Conservation (phyloP, 2,113 vertebrate genomes). For the Centropus bengalensis region DNA sequence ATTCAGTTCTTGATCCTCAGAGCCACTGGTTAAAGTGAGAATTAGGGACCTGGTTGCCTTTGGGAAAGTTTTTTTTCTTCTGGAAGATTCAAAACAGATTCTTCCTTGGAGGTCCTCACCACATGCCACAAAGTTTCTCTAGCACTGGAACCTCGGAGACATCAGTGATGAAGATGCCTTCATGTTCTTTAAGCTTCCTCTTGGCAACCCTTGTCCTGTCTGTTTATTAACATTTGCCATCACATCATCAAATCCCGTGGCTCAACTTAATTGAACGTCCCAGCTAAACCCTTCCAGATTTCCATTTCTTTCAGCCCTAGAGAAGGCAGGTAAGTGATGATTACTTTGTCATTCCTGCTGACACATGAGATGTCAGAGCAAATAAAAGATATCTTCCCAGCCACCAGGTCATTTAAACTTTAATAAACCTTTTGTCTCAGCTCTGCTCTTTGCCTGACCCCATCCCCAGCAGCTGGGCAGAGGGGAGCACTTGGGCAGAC, state of each 20-base stretch:
- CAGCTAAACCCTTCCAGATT: neutral
- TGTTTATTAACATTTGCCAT: neutral
- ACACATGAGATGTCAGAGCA: slow-evolving; percentile 5
- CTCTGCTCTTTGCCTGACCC: neutral
- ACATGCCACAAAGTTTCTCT: neutral
- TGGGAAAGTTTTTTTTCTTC: neutral
- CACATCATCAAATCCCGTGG: neutral
- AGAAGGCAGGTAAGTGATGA: neutral
- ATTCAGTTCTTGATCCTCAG: neutral
- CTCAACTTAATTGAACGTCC: neutral
- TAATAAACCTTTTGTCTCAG: slow-evolving; percentile 12
- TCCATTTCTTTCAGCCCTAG: neutral
- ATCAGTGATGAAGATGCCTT: neutral
- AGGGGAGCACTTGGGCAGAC: rapidly evolving
- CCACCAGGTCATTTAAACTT: neutral
- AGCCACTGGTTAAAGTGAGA: neutral
- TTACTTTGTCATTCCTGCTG: neutral
- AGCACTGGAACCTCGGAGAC: neutral
- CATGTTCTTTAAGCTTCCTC: neutral
- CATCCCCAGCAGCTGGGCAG: rapidly evolving
- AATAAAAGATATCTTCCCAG: neutral
- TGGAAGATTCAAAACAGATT: neutral
- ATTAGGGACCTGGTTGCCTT: neutral
- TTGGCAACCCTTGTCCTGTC: neutral
- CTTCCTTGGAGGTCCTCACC: neutral